phyloP scores from a whole-genome alignment of 2,797 vertebrate species.

The Brachyalestes nurse region DNA sequence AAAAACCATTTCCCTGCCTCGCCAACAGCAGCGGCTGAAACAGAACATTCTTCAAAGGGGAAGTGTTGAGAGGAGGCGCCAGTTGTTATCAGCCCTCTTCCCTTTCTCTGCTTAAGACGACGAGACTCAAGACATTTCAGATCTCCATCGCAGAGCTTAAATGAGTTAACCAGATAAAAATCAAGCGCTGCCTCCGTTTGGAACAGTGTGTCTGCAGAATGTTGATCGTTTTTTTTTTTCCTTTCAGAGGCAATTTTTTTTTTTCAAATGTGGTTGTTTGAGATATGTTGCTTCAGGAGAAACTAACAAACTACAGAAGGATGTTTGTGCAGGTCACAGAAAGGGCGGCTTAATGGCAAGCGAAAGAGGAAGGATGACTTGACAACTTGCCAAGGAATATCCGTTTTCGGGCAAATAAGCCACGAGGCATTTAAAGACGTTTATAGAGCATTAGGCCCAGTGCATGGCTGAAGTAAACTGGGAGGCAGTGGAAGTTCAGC shows the following conservation, averaged over 20 bases:
- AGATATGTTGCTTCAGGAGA: conserved; percentile 39
- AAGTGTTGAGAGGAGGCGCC: conserved; percentile 41
- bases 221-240: conserved; percentile 17
- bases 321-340: conserved; percentile 34
- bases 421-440: conserved; percentile 17
- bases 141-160: conserved; percentile 56
- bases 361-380: conserved; percentile 29
- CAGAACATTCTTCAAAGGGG: conserved; percentile 49
- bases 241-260: not conserved
- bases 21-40: conserved; percentile 41
- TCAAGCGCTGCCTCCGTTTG: conserved; percentile 14
- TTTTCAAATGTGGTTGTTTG: conserved; percentile 29
- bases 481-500: conserved; percentile 14
- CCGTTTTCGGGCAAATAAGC: conserved; percentile 34
- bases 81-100: conserved; percentile 43
- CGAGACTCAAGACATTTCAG: conserved; percentile 45
- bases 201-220: conserved; percentile 23
- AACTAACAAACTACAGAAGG: conserved; percentile 30
- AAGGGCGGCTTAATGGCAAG: conserved; percentile 43
- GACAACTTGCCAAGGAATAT: conserved; percentile 8
- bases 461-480: not conserved
- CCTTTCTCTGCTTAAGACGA: conserved; percentile 34
- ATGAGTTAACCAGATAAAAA: conserved; percentile 55
- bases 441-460: conserved; percentile 39
- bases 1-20: conserved; percentile 7